phyloP scores from a whole-genome alignment of 1,140 invertebrate species.

The Aphidius gifuensis region DNA sequence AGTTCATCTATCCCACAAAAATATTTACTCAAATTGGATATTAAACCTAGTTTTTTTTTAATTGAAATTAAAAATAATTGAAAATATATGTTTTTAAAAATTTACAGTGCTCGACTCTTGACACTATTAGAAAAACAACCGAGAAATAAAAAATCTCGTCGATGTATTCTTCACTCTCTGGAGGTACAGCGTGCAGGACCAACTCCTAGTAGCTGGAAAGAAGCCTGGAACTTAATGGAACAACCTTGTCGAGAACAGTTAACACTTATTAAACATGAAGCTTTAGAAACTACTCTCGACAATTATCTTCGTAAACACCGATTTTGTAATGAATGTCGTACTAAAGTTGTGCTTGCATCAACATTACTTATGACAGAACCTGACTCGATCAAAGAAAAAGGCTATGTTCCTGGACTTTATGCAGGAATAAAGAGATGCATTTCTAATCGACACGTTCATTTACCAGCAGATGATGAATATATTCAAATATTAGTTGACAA shows the following conservation, averaged over 20 bases:
- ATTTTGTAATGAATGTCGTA: conserved; percentile 88
- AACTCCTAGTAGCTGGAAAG: conserved; percentile 68
- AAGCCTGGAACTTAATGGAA: conserved; percentile 87
- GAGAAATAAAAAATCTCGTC: conserved; percentile 79
- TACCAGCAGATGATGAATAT: conserved; percentile 82
- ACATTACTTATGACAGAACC: conserved; percentile 81
- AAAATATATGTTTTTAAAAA: conserved; percentile 16
- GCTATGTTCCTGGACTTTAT: conserved; percentile 82
- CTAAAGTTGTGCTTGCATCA: conserved; percentile 85
- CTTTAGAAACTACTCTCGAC: conserved; percentile 78
- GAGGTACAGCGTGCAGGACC: conserved; percentile 79
- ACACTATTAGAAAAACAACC: conserved; percentile 78
- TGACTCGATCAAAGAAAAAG: conserved; percentile 81
- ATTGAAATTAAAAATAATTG: background rate
- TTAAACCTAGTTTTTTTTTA: background rate
- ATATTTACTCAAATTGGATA: no score
- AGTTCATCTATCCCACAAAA: no score
- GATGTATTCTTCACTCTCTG: conserved; percentile 82
- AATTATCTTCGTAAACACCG: conserved; percentile 88
- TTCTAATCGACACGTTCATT: conserved; percentile 81
- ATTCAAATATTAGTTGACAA: conserved; percentile 81
- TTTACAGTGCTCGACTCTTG: conserved; percentile 68
- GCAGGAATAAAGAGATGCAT: conserved; percentile 81
- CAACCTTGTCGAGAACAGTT: conserved; percentile 80
- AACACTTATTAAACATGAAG: conserved; percentile 78